Conservation (phyloP, 1,140 invertebrate species). For the Archivesica marissinica region DNA sequence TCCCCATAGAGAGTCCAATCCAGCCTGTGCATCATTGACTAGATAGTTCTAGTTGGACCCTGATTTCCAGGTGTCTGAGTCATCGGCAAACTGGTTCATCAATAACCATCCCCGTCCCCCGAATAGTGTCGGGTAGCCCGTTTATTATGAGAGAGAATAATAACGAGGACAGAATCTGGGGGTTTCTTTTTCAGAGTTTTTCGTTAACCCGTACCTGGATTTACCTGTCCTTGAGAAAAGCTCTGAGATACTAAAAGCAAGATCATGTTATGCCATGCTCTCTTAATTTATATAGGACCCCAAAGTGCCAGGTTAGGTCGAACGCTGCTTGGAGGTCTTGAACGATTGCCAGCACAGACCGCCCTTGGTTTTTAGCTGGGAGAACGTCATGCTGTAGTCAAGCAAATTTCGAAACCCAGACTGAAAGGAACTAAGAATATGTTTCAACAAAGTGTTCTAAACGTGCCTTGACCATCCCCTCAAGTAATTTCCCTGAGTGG, state of each 20-base stretch:
- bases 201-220: slow-evolving; percentile 5
- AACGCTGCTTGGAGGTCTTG: not conserved
- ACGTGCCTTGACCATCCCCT: not conserved
- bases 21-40: no score
- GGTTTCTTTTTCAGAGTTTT: not conserved
- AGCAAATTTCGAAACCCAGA: slow-evolving; percentile 4
- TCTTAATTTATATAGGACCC: slow-evolving; percentile 5
- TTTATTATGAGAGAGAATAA: no score
- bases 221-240: slow-evolving; percentile 2
- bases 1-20: no score
- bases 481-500: not conserved
- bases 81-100: no score
- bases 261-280: not conserved
- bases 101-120: no score
- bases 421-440: not conserved
- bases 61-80: no score
- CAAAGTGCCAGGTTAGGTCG: slow-evolving; percentile 22
- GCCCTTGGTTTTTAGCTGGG: not conserved
- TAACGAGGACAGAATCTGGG: no score
- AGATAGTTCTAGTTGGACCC: no score
- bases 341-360: not conserved
- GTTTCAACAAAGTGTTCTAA: not conserved
- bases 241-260: slow-evolving; percentile 19
- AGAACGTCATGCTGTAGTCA: slow-evolving; percentile 1
- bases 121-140: no score